phyloP scores from a whole-genome alignment of 2,113 vertebrate genomes.

The Python bivittatus region DNA sequence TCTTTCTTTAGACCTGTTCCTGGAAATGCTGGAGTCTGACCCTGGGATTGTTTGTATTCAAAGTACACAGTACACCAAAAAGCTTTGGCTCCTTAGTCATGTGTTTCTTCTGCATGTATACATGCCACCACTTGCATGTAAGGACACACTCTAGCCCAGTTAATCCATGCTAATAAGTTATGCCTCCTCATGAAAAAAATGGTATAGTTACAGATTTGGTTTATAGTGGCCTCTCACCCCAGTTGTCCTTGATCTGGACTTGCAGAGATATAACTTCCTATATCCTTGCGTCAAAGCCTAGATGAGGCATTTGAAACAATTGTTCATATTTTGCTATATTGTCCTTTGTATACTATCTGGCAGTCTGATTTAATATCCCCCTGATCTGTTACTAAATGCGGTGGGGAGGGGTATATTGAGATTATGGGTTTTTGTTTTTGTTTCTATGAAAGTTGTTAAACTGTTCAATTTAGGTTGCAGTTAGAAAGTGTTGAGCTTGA shows the following conservation, averaged over 20 bases:
- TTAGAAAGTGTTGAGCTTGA: not conserved
- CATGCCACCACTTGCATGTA: not conserved
- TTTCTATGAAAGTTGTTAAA: not conserved
- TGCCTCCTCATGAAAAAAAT: not conserved
- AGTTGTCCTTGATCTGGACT: not conserved
- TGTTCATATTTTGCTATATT: not conserved
- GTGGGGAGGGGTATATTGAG: not conserved
- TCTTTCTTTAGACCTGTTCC: not conserved
- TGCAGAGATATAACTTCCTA: not conserved
- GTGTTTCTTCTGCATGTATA: not conserved
- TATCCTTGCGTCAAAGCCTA: not conserved
- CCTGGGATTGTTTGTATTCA: not conserved
- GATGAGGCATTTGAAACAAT: not conserved
- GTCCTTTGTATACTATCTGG: not conserved
- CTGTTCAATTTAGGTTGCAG: not conserved
- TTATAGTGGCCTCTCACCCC: not conserved
- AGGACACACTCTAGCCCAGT: not conserved
- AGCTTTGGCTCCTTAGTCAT: not conserved
- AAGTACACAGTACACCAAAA: not conserved
- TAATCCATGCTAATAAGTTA: not conserved
- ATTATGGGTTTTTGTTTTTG: not conserved
- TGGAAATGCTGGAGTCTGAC: not conserved
- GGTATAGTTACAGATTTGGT: not conserved
- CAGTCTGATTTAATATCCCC: not conserved
- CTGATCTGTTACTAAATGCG: not conserved